A percentile compares a stretch with the other conserved stretches of the same genome.
Conservation (phyloP, 2,888 invertebrate genomes). For the Desoria tigrina region DNA sequence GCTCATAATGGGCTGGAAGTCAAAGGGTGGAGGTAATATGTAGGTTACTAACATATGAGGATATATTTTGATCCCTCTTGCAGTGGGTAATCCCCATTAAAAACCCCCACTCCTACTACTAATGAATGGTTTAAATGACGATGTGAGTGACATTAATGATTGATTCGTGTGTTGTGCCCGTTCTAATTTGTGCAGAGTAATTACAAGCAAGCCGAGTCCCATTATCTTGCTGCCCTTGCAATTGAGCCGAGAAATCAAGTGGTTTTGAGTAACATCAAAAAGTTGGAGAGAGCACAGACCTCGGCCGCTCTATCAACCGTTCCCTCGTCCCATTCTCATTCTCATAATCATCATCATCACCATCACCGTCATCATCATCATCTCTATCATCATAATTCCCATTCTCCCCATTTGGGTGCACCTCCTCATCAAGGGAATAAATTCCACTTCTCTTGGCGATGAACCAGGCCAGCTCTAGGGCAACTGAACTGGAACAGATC, state of each 20-base stretch:
- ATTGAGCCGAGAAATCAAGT: conserved; percentile 47
- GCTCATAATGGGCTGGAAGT: too few species aligned
- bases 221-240: conserved; percentile 43
- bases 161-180: conserved; percentile 11
- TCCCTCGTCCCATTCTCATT: conserved; percentile 3
- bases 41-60: too few species aligned
- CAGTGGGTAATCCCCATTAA: too few species aligned
- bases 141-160: conserved; percentile 16
- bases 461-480: neutral
- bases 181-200: conserved; percentile 33
- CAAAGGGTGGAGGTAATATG: too few species aligned
- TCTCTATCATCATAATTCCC: conserved; percentile 5
- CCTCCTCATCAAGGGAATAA: conserved; percentile 7
- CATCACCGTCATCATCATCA: conserved; percentile 6
- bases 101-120: too few species aligned
- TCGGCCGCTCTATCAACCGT: conserved; percentile 4
- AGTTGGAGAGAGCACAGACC: conserved; percentile 35
- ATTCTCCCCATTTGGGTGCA: conserved; percentile 2
- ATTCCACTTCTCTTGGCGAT: conserved; percentile 22
- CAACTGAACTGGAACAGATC: neutral
- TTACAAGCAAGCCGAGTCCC: conserved; percentile 41
- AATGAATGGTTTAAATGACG: neutral
- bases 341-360: neutral
- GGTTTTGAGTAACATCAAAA: conserved; percentile 43
- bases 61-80: too few species aligned